Percentiles rank a stretch among this genome's conserved stretches.
phyloP scores from a whole-genome alignment of 2,797 vertebrate species.

The Borostomias antarcticus region DNA sequence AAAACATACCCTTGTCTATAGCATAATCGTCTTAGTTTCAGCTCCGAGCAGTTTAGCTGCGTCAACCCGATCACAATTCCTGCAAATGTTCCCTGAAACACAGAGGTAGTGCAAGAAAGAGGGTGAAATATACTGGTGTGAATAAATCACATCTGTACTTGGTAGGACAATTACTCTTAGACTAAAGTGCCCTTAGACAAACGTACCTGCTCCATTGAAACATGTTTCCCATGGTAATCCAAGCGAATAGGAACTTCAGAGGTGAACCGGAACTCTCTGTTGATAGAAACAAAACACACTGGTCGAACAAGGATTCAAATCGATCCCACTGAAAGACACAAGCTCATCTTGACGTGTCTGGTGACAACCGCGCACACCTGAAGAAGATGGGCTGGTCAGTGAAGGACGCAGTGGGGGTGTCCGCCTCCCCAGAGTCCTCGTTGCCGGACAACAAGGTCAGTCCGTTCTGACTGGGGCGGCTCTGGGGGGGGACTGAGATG shows the following conservation, averaged over 20 bases:
- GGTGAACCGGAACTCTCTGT: constrained; percentile 97
- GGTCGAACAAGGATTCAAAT: neutral
- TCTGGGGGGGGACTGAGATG: constrained; percentile 88
- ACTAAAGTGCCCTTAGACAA: neutral
- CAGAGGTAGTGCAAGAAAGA: neutral
- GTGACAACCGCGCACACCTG: constrained; percentile 73
- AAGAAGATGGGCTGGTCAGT: constrained; percentile 95
- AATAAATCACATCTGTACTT: neutral
- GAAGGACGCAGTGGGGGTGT: constrained; percentile 72
- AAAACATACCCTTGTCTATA: constrained; percentile 91
- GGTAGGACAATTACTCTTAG: neutral
- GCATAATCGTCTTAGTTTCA: constrained; percentile 92
- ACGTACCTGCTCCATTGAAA: constrained; percentile 95
- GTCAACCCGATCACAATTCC: constrained; percentile 96
- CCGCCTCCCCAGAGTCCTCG: constrained; percentile 60
- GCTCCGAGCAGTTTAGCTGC: constrained; percentile 95
- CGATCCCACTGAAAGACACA: neutral
- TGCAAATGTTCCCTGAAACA: constrained; percentile 90
- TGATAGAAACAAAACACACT: constrained; percentile 18
- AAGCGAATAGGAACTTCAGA: constrained; percentile 96
- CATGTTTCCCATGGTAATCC: constrained; percentile 97
- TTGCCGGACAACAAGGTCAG: constrained; percentile 64
- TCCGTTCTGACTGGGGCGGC: constrained; percentile 77
- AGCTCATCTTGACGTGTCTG: neutral
- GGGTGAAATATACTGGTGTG: neutral